Base-by-base conservation (phyloP, 2,888 invertebrate genomes). In the Thelaira solivaga region DNA sequence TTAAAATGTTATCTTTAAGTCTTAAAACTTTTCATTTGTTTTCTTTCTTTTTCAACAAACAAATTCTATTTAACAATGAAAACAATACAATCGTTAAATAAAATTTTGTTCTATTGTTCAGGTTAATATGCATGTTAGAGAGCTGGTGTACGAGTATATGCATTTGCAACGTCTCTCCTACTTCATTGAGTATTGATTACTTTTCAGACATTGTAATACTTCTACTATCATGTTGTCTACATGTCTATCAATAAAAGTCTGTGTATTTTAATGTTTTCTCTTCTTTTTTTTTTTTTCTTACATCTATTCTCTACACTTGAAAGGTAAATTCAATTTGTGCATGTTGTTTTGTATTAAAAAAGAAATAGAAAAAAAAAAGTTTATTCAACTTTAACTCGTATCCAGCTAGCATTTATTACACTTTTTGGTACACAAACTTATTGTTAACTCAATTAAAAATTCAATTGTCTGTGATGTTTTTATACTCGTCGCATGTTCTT, bases 401-500 rank as follows among this genome's bases (percentile, higher is more conserved):
- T 45, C 8, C 16, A 10, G 3, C 13, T 45, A 36, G 11, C 24
- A 22, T 24, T 43, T 22, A 8, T 26, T 31, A 16, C 2, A 59
- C 18, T 43, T 59, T 55, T 64, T 29, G 47, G 45, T 64, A 36
- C 16, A 47, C 45, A 47, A 72, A 74, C 67, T 74, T 67, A 74
- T 61, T 61, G 59, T 34, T 61, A 74, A 74, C 74, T 74, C 74
- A 74, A 74, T 74, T 74, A 74, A 67, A 74, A 67, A 74, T 74
- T 74, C 67, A 67, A 74, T 67, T 74, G 74, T 74, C 67, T 74
- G 67, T 57, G 20, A 34, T 72, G 61, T 53, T 72, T 45, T 53
- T 26, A 31, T 47, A 39, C 41, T 31, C 34, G 26, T 53, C 18
- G 39, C 29, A 39, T 39, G 16, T 10, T 49, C n/a, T n/a, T n/a